Conservation (phyloP, 2,113 vertebrate genomes). For the Uropsilus gracilis region DNA sequence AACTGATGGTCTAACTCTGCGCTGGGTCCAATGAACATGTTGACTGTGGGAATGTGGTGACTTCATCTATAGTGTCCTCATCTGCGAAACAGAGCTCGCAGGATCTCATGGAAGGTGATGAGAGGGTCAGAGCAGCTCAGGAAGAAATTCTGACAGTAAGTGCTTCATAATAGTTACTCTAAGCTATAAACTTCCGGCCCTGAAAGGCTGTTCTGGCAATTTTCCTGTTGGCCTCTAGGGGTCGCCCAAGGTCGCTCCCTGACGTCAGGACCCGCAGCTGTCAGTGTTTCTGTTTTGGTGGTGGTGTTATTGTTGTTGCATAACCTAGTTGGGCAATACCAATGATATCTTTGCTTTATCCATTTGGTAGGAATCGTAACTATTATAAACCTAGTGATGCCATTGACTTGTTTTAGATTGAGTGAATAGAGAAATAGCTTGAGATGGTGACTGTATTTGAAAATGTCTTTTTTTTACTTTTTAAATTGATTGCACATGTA, state of each 20-base stretch:
- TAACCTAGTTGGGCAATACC: no score
- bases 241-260: neutral
- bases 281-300: no score
- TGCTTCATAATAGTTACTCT: neutral
- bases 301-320: no score
- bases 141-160: neutral
- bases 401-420: no score
- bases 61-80: neutral
- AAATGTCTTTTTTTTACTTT: no score
- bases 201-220: neutral
- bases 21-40: neutral
- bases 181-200: neutral
- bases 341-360: no score
- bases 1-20: neutral
- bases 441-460: no score
- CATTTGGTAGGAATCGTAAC: no score
- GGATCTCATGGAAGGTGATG: neutral
- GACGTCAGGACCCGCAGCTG: no score
- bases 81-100: conserved; percentile 8
- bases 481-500: no score
- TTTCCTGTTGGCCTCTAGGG: neutral
- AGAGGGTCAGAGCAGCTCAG: neutral
- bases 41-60: neutral
- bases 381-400: no score
- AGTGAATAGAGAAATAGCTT: no score